Conservation (phyloP, 1,140 invertebrate genomes). For the Hyles vespertilio region DNA sequence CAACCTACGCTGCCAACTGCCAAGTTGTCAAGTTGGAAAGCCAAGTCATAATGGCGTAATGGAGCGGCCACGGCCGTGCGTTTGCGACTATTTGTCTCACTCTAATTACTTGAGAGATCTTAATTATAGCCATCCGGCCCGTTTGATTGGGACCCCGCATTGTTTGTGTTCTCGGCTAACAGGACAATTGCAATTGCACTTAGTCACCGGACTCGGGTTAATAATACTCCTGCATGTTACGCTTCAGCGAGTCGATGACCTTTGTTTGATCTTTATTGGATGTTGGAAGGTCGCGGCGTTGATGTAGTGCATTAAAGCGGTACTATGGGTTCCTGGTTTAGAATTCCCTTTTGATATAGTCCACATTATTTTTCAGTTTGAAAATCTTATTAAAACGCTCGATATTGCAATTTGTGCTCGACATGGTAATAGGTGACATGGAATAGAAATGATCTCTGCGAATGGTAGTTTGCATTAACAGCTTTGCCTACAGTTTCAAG, state of each 20-base stretch:
- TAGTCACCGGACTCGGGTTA: constrained; percentile 37
- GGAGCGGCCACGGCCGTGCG: constrained; percentile 6
- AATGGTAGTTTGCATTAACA: no score
- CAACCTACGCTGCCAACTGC: no score
- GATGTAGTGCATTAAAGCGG: no score
- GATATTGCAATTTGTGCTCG: no score
- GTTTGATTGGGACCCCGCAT: constrained; percentile 61
- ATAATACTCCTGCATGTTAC: constrained; percentile 21
- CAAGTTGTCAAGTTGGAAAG: not conserved
- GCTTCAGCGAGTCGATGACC: not conserved
- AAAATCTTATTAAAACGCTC: no score
- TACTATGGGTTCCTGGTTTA: no score
- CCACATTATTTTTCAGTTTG: no score
- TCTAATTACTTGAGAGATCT: constrained; percentile 51
- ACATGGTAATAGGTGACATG: no score
- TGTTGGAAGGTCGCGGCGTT: not conserved
- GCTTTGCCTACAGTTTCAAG: no score
- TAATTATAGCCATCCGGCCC: constrained; percentile 62
- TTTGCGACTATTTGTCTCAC: constrained; percentile 31
- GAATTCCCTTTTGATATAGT: no score
- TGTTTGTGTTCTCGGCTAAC: constrained; percentile 56
- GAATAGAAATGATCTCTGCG: no score
- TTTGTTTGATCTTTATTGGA: not conserved
- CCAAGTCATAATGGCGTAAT: constrained; percentile 14
- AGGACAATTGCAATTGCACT: constrained; percentile 62